These are phyloP conservation scores for Hyppa rectilinea DNA, from an alignment of 2,888 invertebrate genomes.

Conservation along the genomic window DNA sequence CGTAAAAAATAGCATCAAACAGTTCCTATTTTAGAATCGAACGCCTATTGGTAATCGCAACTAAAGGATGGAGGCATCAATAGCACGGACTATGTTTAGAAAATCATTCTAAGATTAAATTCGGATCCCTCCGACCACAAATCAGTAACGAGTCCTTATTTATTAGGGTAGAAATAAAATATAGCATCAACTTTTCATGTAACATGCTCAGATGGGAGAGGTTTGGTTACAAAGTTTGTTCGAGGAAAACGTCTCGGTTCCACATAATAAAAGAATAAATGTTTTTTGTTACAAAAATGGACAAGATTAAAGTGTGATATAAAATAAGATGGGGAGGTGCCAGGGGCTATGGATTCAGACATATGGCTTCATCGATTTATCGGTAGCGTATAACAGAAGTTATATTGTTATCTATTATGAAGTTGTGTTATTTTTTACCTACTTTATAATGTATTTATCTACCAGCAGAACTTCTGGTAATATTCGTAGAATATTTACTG, in stretches of 20 bases:
- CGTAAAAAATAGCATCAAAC: conserved; percentile 28
- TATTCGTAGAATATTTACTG: background rate
- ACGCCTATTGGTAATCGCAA: conserved; percentile 34
- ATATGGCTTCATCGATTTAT: conserved; percentile 47
- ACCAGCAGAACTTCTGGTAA: conserved; percentile 5
- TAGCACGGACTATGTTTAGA: conserved; percentile 53
- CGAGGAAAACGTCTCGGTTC: conserved; percentile 50
- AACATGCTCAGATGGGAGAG: conserved; percentile 61
- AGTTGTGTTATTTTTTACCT: conserved; percentile 8
- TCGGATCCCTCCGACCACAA: conserved; percentile 62
- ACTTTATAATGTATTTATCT: background rate
- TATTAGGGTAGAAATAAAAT: conserved; percentile 69
- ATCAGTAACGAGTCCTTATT: conserved; percentile 65
- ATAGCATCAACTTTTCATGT: conserved; percentile 68
- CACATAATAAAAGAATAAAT: conserved; percentile 54
- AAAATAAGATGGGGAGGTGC: conserved; percentile 38
- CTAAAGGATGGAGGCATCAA: conserved; percentile 40
- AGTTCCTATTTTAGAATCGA: conserved; percentile 31
- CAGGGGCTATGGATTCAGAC: conserved; percentile 37
- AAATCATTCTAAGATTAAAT: conserved; percentile 66
- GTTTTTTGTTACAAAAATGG: conserved; percentile 52
- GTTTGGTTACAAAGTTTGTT: conserved; percentile 62
- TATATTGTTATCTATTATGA: background rate
- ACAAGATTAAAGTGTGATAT: conserved; percentile 54
- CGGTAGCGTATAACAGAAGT: conserved; percentile 9